A percentile compares a stretch with the other conserved stretches of the same genome.
Evolutionary conservation across 2,888 invertebrate genomes (phyloP).

Genomic region (Athrips mouffetella): DNA sequence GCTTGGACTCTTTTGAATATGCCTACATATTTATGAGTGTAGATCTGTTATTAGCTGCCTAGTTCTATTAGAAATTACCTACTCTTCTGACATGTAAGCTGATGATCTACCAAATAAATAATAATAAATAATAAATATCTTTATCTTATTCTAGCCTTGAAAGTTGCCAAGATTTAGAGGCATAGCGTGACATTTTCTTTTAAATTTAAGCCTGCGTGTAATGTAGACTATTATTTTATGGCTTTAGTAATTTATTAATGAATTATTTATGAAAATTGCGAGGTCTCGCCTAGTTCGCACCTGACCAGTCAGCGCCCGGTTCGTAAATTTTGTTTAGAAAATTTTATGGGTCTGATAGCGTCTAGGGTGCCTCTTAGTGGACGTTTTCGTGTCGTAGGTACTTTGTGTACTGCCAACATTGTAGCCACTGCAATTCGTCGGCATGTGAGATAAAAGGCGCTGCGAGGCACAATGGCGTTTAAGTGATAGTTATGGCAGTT

Average conservation of each 20-base stretch:
- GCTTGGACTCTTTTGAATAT: constrained; percentile 37
- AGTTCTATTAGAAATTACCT: too few relatives aligned
- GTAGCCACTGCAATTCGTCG: constrained; percentile 53
- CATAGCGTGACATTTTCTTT: not conserved
- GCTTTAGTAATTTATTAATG: constrained; percentile 23
- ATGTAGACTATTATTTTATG: constrained; percentile 13
- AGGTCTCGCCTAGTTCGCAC: constrained; percentile 28
- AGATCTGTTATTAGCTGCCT: too few relatives aligned
- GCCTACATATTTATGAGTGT: constrained; percentile 19
- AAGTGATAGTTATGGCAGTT: constrained; percentile 78
- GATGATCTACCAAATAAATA: too few relatives aligned
- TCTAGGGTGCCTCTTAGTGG: constrained; percentile 27
- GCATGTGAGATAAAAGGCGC: constrained; percentile 56
- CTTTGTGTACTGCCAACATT: constrained; percentile 43
- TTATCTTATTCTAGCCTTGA: not conserved
- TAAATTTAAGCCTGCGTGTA: constrained; percentile 4
- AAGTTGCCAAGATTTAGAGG: not conserved
- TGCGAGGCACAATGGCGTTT: constrained; percentile 65
- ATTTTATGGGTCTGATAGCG: constrained; percentile 32
- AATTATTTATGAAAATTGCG: constrained; percentile 44
- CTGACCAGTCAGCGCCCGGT: constrained; percentile 39
- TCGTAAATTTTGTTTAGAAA: constrained; percentile 43
- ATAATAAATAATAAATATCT: too few relatives aligned
- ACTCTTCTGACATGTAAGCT: too few relatives aligned
- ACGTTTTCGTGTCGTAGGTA: constrained; percentile 38